A percentile compares a stretch with the other conserved stretches of the same genome.
These are phyloP conservation scores for Dione juno DNA, from an alignment of 2,888 invertebrate genomes.

Conservation along the genomic window DNA sequence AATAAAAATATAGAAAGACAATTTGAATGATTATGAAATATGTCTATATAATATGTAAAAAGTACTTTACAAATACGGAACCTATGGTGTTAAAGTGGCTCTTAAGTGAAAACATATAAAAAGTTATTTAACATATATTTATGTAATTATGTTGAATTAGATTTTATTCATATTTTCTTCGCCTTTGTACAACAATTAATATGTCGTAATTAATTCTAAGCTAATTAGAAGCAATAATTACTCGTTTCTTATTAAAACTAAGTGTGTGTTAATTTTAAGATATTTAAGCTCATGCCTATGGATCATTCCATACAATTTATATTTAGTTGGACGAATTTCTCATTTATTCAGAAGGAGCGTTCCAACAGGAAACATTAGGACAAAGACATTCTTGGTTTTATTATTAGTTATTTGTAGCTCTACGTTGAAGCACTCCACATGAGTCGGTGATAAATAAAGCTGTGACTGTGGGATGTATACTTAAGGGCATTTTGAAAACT, in stretches of 20 bases:
- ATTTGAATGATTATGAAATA: not conserved
- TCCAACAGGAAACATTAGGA: slow-evolving; percentile 42
- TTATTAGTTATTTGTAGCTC: slow-evolving; percentile 36
- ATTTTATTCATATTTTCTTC: slow-evolving; percentile 3
- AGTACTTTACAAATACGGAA: not conserved
- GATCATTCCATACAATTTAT: not conserved
- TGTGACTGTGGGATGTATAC: slow-evolving; percentile 9
- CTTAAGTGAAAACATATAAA: not conserved
- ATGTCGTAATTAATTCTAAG: not conserved
- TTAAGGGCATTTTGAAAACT: slow-evolving; percentile 7
- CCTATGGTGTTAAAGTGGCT: not conserved
- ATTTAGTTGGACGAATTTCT: slow-evolving; percentile 26
- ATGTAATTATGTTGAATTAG: slow-evolving; percentile 8
- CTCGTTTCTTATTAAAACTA: not conserved
- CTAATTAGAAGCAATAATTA: slow-evolving; percentile 19
- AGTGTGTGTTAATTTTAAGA: not conserved
- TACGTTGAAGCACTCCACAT: slow-evolving; percentile 16
- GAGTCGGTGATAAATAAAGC: slow-evolving; percentile 13
- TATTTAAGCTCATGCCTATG: not conserved
- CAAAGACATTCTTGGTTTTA: slow-evolving; percentile 38
- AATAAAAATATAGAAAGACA: not conserved
- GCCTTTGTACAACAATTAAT: not conserved
- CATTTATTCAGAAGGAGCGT: not conserved
- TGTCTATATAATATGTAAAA: too few relatives aligned
- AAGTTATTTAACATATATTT: not conserved